These are phyloP conservation scores for Sebastes dallii DNA, from an alignment of 2,797 vertebrate genomes.

Conservation along the genomic window DNA sequence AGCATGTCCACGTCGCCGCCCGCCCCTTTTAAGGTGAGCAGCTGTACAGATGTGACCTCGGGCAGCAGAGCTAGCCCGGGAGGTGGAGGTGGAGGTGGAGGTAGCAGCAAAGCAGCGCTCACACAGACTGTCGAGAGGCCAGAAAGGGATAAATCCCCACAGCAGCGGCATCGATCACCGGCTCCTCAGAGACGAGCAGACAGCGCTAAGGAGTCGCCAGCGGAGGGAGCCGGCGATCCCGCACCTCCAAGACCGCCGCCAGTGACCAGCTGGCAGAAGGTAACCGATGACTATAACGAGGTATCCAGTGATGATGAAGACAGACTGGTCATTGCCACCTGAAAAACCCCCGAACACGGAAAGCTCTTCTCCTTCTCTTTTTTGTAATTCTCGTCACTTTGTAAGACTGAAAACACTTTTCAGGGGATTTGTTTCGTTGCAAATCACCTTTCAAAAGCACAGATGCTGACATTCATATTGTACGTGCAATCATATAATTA, in stretches of 20 bases:
- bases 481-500: conserved; percentile 93
- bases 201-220: conserved; percentile 28
- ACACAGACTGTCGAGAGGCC: conserved; percentile 42
- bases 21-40: conserved; percentile 22
- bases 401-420: conserved; percentile 89
- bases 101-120: conserved; percentile 30
- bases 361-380: conserved; percentile 66
- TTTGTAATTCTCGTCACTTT: conserved; percentile 86
- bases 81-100: conserved; percentile 27
- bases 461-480: conserved; percentile 95
- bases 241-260: conserved; percentile 55
- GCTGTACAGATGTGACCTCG: conserved; percentile 31
- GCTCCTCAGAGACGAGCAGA: conserved; percentile 29
- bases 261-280: conserved; percentile 76
- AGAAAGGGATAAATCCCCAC: conserved; percentile 42
- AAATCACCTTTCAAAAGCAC: conserved; percentile 95
- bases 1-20: conserved; percentile 32
- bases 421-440: conserved; percentile 82
- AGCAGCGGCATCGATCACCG: conserved; percentile 30
- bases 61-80: conserved; percentile 32
- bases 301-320: conserved; percentile 96
- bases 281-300: conserved; percentile 86
- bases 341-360: conserved; percentile 37
- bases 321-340: conserved; percentile 97
- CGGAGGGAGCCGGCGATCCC: conserved; percentile 39